Conservation (phyloP, 2,888 invertebrate species). For the Gerosis bhagava region DNA sequence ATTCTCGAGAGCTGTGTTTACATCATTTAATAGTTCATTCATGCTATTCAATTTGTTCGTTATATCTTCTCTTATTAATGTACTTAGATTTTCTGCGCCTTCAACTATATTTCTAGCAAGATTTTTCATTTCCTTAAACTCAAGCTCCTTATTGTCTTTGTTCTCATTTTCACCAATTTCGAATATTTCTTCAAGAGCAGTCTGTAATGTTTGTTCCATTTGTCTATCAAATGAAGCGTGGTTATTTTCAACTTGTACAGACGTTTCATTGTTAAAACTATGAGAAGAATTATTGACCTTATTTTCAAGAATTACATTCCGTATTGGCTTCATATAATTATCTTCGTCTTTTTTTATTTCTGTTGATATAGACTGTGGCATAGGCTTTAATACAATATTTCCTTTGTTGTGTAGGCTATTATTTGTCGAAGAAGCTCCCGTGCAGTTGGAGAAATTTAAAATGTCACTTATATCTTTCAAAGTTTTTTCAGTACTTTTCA, state of each 20-base stretch:
- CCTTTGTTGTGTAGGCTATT: not conserved
- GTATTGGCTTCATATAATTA: not conserved
- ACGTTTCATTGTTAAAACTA: not conserved
- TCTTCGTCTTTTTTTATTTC: not conserved
- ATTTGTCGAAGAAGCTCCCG: not conserved
- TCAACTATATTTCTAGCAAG: slow-evolving; percentile 67
- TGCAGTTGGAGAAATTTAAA: slow-evolving; percentile 38
- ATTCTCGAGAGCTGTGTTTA: slow-evolving; percentile 68
- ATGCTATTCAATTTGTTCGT: slow-evolving; percentile 74
- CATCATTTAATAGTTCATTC: slow-evolving; percentile 72
- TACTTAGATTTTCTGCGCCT: slow-evolving; percentile 69
- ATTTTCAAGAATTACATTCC: no score
- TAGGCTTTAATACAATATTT: no score
- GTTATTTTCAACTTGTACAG: slow-evolving; percentile 14
- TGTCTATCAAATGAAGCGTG: slow-evolving; percentile 48
- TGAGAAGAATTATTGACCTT: no score
- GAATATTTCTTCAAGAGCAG: slow-evolving; percentile 54
- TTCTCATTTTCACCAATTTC: slow-evolving; percentile 49
- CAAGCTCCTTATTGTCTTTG: slow-evolving; percentile 54
- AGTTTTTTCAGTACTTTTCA: slow-evolving; percentile 59
- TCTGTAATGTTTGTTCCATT: slow-evolving; percentile 59
- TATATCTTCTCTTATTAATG: slow-evolving; percentile 71
- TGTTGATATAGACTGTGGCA: not conserved
- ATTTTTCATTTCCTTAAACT: slow-evolving; percentile 67
- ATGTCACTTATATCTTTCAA: slow-evolving; percentile 55